A percentile compares a stretch with the other conserved stretches of the same genome.
These are phyloP conservation scores for Zaprionus camerounensis DNA, from an alignment of 1,140 invertebrate species.

Conservation along the genomic window DNA sequence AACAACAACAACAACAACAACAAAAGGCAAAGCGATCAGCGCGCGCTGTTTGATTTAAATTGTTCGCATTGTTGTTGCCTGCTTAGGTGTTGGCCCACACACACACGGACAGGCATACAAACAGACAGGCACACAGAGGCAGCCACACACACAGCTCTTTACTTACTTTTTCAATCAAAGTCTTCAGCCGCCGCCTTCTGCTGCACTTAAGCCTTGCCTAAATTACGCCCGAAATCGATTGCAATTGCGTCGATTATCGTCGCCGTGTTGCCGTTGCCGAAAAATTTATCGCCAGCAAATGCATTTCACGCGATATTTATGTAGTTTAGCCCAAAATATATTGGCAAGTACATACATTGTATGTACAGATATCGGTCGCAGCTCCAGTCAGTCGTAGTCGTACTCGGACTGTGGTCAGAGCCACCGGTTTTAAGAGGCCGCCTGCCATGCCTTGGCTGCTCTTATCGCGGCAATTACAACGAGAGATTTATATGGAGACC, in stretches of 20 bases:
- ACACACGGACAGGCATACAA: conserved; percentile 16
- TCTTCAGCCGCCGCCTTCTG: conserved; percentile 17
- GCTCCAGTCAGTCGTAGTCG: conserved; percentile 32
- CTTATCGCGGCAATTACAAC: conserved; percentile 80
- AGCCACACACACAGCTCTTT: background rate
- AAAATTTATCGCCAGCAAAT: conserved; percentile 78
- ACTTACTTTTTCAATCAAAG: conserved; percentile 48
- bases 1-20: conserved; percentile 39
- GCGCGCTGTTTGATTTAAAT: conserved; percentile 76
- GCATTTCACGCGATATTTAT: conserved; percentile 82
- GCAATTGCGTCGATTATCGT: conserved; percentile 82
- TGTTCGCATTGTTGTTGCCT: conserved; percentile 59
- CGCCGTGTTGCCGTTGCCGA: conserved; percentile 57
- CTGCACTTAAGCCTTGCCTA: conserved; percentile 75
- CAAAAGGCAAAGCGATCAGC: conserved; percentile 54
- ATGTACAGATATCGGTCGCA: conserved; percentile 44
- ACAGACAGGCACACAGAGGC: background rate
- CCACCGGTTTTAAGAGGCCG: conserved; percentile 77
- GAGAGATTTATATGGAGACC: conserved; percentile 70
- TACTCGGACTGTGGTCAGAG: conserved; percentile 28
- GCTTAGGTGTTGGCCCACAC: conserved; percentile 48
- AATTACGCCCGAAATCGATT: conserved; percentile 82
- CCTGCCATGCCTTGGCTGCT: conserved; percentile 18
- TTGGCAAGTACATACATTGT: conserved; percentile 23
- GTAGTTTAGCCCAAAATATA: conserved; percentile 66